phyloP scores from a whole-genome alignment of 92 coral and sea anemone genomes.

The Actinostola sp. region DNA sequence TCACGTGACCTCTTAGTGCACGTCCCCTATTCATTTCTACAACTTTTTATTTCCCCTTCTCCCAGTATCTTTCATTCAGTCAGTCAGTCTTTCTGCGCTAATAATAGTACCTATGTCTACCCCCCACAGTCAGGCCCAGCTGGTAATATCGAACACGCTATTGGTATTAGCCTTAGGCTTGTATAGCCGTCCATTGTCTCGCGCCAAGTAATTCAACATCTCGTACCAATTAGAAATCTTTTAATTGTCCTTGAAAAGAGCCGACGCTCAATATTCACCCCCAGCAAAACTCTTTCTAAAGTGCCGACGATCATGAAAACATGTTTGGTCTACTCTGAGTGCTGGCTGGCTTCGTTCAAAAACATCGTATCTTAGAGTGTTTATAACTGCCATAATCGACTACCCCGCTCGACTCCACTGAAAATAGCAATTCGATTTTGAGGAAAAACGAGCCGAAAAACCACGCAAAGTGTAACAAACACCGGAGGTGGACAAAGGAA shows the following conservation, averaged over 20 bases:
- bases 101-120: neutral
- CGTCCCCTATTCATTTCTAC: no score
- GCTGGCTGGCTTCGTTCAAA: neutral
- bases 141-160: neutral
- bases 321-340: neutral
- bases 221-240: slow-evolving; percentile 17
- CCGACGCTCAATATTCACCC: slow-evolving; percentile 23
- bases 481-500: no score
- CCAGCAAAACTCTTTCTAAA: slow-evolving; percentile 6
- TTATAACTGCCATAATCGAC: neutral
- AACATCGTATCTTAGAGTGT: neutral
- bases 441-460: no score
- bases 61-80: no score
- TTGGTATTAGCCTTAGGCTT: slow-evolving; percentile 23
- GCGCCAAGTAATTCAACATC: no score
- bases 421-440: no score
- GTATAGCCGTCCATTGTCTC: neutral
- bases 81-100: neutral
- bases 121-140: neutral
- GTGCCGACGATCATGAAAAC: slow-evolving; percentile 9
- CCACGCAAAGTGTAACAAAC: no score
- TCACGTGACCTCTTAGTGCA: no score
- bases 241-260: slow-evolving; percentile 22
- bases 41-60: no score
- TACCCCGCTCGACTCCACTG: no score